Base-by-base conservation (phyloP, 2,797 vertebrate species). In the Sebastes hopkinsi region DNA sequence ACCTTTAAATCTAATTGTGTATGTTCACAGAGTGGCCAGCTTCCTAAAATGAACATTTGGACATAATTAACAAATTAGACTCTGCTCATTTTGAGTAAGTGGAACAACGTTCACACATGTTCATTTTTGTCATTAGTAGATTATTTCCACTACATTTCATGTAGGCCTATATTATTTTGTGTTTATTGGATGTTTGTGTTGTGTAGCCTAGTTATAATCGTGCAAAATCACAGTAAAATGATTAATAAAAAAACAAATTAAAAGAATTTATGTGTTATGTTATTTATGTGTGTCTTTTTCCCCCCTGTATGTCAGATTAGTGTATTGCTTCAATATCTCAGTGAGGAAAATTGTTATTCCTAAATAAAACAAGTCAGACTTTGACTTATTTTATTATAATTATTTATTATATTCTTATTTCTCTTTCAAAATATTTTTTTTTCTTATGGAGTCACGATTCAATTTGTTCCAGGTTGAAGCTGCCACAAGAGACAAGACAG, bases 371-470 rank as follows among this genome's bases (percentile, higher is more conserved):
- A 46, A 50, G 0, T 50, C 0, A 20, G 46, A 0, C 16, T 66
- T 5, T 38, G 8, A 11, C 1, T 72, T 14, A 2, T 29, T 42
- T n/a, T 7, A 42, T 14, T 42, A 42, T 42, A 42, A 42, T 42
- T 42, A 42, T 42, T 42, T 42, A 0, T 42, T 42, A 42, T 42
- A 42, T 42, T 42, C 38, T 42, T 42, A 42, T 0, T 42, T 42
- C 36, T 22, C 6, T n/a, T 1, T 25, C 22, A 23, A 0, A 32
- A 14, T 4, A 6, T n/a, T 36, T 60, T 29, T 29, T 20, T 23
- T 22, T 23, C 6, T 27, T 1, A 20, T 10, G 7, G 27, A 67
- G 75, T 82, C 81, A 86, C 38, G 72, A 64, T 55, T 75, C 27
- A 64, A 9, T 68, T 34, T 67, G 30, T 25, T 69, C 27, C 8